Evolutionary conservation across 2,113 vertebrate species (phyloP).

Genomic region (Helogale parvula): DNA sequence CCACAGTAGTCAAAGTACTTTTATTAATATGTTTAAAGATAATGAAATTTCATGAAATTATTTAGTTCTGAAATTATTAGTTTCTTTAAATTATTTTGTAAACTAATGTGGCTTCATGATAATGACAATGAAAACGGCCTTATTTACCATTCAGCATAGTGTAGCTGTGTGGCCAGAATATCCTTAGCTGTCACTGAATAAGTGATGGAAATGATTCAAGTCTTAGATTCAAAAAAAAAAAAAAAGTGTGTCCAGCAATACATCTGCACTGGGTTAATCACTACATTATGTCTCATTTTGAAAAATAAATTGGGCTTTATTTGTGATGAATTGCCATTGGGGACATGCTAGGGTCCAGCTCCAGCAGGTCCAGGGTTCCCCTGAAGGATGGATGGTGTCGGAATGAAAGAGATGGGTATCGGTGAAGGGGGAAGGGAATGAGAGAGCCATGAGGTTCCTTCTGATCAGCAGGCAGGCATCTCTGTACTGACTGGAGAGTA

Average conservation of each 20-base stretch:
- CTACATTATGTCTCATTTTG: background rate
- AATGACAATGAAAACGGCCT: background rate
- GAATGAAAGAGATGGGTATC: no score
- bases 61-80: background rate
- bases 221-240: background rate
- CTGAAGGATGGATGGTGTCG: no score
- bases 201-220: background rate
- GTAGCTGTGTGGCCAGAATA: background rate
- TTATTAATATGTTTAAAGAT: background rate
- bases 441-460: no score
- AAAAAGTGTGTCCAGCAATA: background rate
- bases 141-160: background rate
- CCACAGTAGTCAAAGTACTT: background rate
- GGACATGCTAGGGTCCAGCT: background rate
- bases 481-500: no score
- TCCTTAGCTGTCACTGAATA: background rate
- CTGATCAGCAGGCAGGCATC: no score
- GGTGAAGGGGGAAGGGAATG: no score
- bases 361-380: no score
- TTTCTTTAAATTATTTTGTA: background rate
- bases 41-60: background rate
- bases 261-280: background rate
- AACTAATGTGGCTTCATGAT: background rate
- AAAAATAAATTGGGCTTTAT: background rate
- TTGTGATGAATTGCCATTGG: background rate